phyloP scores from a whole-genome alignment of 1,140 invertebrate species.

The Eueides isabella region DNA sequence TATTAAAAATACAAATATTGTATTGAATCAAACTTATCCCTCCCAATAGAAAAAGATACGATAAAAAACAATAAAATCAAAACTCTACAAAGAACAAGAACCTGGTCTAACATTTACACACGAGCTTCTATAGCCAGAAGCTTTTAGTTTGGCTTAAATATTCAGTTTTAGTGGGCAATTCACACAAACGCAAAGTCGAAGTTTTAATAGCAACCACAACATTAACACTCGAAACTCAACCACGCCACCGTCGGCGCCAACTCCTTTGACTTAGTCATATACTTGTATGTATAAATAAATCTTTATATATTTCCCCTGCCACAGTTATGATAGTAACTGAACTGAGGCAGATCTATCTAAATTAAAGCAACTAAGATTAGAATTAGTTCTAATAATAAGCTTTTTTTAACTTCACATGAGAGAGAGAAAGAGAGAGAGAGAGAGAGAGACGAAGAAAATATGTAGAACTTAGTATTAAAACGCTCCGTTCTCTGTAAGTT shows the following conservation, averaged over 20 bases:
- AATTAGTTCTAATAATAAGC: too few species aligned
- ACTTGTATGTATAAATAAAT: not conserved
- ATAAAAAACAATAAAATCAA: not conserved
- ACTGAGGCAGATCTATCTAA: too few species aligned
- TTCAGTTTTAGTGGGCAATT: slow-evolving; percentile 17
- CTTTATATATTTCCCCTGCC: not conserved
- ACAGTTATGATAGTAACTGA: too few species aligned
- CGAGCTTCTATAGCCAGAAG: slow-evolving; percentile 9
- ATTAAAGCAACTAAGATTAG: too few species aligned
- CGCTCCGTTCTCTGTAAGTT: too few species aligned
- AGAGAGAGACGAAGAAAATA: too few species aligned
- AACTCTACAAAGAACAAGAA: not conserved
- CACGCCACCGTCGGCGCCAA: not conserved
- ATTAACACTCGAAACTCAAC: slow-evolving; percentile 11
- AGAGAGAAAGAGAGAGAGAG: too few species aligned
- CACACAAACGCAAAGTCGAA: slow-evolving; percentile 7
- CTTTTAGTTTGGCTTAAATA: slow-evolving; percentile 20
- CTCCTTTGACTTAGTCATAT: slow-evolving; percentile 5
- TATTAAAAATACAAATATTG: too few species aligned
- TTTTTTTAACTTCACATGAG: too few species aligned
- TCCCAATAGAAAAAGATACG: too few species aligned
- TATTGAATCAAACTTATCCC: too few species aligned
- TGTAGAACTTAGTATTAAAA: too few species aligned
- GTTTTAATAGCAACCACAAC: slow-evolving; percentile 10
- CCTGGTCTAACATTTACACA: not conserved